Base-by-base conservation (phyloP, 30 jellyfish, hydroid and myxozoan genomes). In the Phacellophora camtschatica region DNA sequence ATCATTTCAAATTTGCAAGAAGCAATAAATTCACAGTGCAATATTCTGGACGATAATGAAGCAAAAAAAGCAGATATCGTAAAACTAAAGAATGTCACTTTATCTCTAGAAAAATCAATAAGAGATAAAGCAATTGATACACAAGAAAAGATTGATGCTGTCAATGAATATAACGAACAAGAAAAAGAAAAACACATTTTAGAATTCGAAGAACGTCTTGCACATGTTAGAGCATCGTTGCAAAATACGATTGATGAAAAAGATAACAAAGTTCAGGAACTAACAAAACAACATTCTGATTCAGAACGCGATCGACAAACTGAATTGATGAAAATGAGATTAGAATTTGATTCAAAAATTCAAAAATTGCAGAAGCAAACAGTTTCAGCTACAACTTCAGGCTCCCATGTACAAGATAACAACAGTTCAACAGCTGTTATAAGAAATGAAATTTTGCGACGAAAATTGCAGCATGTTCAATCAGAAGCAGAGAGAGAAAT, bases 391-490 rank as follows among this genome's bases (percentile, higher is more conserved):
- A 28, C n/a, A 46, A 28, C 61, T 46, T n/a, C n/a, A n/a, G n/a
- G n/a, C n/a, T n/a, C n/a, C n/a, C n/a, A n/a, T n/a, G n/a, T n/a
- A n/a, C 91, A 80, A 35, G 67, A 37, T 16, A 30, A 49, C 30
- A 66, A 39, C 23, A 36, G 62, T 7, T 34, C 81, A 27, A 33
- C 81, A 34, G 45, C 81, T 12, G 46, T 58, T 58, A 67, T 80
- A 53, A 80, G 81, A 33, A 80, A 80, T 41, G 91, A 80, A 10
- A 80, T 80, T 25, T 35, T 80, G 56, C 42, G 91, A 53, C 48
- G 81, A 23, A 80, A 80, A 29, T 46, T 80, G 80, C 91, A 80
- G 41, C 91, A 80, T 35, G 68, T 65, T 16, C 91, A 80, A 25
- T 71, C 37, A 7, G 91, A 80, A 36, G 77, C 83, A 1, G 84